These are phyloP conservation scores for Haliclona indistincta DNA, from an alignment of 37 sponge, comb jelly and placozoan species.

Conservation along the genomic window DNA sequence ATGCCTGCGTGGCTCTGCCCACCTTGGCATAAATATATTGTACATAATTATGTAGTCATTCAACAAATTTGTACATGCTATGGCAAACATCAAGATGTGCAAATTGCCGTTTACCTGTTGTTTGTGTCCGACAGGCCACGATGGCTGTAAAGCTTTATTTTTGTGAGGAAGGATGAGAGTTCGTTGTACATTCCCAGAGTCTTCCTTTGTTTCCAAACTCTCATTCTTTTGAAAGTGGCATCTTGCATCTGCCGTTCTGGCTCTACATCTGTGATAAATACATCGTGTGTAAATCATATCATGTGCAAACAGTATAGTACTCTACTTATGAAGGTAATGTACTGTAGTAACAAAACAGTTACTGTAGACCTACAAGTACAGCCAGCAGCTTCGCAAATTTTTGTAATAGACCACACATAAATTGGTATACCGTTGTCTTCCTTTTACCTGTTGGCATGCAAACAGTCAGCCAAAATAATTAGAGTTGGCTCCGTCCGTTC, in stretches of 20 bases:
- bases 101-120: too few relatives aligned
- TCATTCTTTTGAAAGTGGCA: conserved; percentile 43
- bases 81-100: too few relatives aligned
- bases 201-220: too few relatives aligned
- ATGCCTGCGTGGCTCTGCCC: too few relatives aligned
- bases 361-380: too few relatives aligned
- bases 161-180: conserved; percentile 17
- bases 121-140: conserved; percentile 20
- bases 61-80: too few relatives aligned
- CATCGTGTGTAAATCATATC: not conserved
- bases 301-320: not conserved
- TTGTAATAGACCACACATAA: not conserved
- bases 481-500: conserved; percentile 23
- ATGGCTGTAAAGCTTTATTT: not conserved
- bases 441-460: conserved; percentile 6
- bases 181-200: conserved; percentile 33
- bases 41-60: too few relatives aligned
- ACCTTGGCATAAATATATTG: too few relatives aligned
- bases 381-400: too few relatives aligned
- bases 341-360: too few relatives aligned
- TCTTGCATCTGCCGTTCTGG: conserved; percentile 7
- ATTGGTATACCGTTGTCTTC: conserved; percentile 10
- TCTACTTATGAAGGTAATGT: too few relatives aligned
- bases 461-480: conserved; percentile 3
- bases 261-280: not conserved